These are phyloP conservation scores for Clarias magur DNA, from an alignment of 2,113 vertebrate genomes.

Conservation along the genomic window DNA sequence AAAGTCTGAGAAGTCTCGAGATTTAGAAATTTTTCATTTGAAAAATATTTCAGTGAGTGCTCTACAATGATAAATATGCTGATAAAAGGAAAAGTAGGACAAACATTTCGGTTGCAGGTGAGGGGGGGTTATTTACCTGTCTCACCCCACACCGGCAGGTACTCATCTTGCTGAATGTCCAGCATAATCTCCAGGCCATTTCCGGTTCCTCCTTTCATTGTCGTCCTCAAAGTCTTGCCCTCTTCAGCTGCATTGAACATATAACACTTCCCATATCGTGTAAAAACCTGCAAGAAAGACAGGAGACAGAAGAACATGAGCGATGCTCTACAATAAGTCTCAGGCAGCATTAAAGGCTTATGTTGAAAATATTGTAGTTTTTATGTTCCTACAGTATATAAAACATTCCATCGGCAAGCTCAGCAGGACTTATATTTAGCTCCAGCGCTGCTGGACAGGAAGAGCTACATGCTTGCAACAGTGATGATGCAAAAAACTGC, in stretches of 20 bases:
- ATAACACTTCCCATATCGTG: conserved; percentile 98
- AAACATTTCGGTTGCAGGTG: too few species aligned
- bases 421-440: conserved; percentile 13
- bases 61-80: too few species aligned
- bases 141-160: conserved; percentile 79
- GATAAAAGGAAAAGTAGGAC: too few species aligned
- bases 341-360: neutral
- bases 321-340: neutral
- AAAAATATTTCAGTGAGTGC: too few species aligned
- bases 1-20: too few species aligned
- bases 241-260: conserved; percentile 98
- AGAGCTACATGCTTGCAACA: neutral
- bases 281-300: conserved; percentile 86
- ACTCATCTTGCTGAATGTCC: conserved; percentile 96
- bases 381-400: neutral
- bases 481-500: conserved; percentile 19
- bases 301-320: neutral
- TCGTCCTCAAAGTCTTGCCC: conserved; percentile 90
- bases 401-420: neutral
- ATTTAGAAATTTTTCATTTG: too few species aligned
- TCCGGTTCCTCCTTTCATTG: conserved; percentile 95
- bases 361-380: neutral
- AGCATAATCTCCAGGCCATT: conserved; percentile 99
- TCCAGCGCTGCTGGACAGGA: neutral
- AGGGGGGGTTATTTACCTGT: conserved; percentile 65